Conservation (phyloP, 2,888 invertebrate species). For the Melanargia galathea region DNA sequence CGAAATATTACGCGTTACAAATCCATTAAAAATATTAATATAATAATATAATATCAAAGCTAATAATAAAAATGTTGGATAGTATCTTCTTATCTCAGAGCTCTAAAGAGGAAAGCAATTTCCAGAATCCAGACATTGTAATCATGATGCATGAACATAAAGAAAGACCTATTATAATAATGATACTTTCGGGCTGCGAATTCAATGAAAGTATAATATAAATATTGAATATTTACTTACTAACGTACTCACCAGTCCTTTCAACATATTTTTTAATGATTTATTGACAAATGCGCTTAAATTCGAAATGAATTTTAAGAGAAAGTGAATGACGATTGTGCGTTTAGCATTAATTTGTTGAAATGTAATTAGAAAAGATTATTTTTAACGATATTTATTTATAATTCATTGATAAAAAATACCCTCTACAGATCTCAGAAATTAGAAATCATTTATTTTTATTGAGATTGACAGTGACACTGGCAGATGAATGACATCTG, state of each 20-base stretch:
- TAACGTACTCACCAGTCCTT: conserved; percentile 50
- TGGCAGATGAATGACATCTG: too few relatives aligned
- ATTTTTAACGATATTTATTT: conserved; percentile 8
- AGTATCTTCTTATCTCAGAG: too few relatives aligned
- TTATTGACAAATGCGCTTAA: conserved; percentile 3
- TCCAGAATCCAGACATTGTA: background rate
- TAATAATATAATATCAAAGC: background rate
- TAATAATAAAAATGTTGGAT: too few relatives aligned
- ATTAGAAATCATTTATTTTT: too few relatives aligned
- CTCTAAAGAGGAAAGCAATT: background rate
- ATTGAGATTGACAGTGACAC: too few relatives aligned
- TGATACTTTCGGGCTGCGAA: background rate
- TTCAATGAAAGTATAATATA: background rate
- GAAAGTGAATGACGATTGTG: background rate
- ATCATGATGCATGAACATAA: background rate
- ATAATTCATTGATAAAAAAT: background rate
- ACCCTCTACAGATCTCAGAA: too few relatives aligned
- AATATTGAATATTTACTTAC: conserved; percentile 21
- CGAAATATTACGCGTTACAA: background rate
- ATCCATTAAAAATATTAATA: background rate
- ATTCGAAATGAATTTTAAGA: background rate
- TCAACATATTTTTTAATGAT: conserved; percentile 47
- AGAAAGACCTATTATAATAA: conserved; percentile 1
- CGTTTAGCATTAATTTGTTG: background rate
- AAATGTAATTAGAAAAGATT: background rate